phyloP scores from a whole-genome alignment of 2,113 vertebrate genomes.

The Cinclus cinclus region DNA sequence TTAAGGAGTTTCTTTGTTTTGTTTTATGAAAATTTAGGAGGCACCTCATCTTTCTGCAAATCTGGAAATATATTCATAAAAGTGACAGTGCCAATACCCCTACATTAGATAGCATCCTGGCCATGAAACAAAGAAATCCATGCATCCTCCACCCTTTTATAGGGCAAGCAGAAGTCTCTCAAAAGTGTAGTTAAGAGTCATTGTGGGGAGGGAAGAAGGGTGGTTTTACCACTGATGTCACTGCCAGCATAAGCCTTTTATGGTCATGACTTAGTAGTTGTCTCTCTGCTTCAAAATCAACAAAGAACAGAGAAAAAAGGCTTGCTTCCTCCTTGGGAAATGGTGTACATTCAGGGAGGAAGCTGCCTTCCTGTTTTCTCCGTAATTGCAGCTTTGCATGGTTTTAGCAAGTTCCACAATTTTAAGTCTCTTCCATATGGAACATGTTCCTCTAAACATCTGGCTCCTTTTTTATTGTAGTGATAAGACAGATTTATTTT shows the following conservation, averaged over 20 bases:
- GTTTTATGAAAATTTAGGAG: background rate
- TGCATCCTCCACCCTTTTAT: slow-evolving; percentile 7
- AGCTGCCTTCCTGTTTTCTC: slow-evolving; percentile 93
- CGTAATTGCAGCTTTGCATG: slow-evolving; percentile 80
- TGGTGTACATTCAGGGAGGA: slow-evolving; percentile 83
- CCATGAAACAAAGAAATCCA: slow-evolving; percentile 23
- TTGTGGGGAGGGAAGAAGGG: slow-evolving; percentile 6
- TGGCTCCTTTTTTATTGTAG: slow-evolving; percentile 71
- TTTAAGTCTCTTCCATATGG: slow-evolving; percentile 75
- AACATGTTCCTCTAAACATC: slow-evolving; percentile 80
- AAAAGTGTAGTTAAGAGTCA: slow-evolving; percentile 12
- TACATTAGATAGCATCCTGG: background rate
- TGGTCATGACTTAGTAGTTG: slow-evolving; percentile 71
- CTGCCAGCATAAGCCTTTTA: slow-evolving; percentile 74
- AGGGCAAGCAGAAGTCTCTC: slow-evolving; percentile 56
- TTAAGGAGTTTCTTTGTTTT: background rate
- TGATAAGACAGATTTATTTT: slow-evolving; percentile 69
- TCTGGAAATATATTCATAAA: background rate
- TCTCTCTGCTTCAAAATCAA: slow-evolving; percentile 78
- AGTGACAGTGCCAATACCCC: background rate
- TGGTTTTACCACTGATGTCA: slow-evolving; percentile 36
- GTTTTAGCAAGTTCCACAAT: slow-evolving; percentile 65
- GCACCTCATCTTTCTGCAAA: background rate
- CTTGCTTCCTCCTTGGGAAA: slow-evolving; percentile 88
- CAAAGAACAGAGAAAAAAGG: slow-evolving; percentile 74